phyloP scores from a whole-genome alignment of 2,888 invertebrate genomes.

The Pyrrhia umbra region DNA sequence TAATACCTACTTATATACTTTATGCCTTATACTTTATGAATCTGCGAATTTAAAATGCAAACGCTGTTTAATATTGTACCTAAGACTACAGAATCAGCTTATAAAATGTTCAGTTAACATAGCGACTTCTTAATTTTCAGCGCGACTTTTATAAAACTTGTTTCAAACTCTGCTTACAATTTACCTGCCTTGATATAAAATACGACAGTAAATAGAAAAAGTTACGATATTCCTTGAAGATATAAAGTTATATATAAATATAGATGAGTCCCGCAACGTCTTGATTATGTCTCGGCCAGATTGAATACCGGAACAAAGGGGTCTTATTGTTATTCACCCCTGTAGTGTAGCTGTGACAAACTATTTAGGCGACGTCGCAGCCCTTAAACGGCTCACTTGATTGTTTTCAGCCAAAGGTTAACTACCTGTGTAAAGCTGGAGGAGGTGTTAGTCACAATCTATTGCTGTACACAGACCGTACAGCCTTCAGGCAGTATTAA shows the following conservation, averaged over 20 bases:
- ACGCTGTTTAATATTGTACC: too few relatives aligned
- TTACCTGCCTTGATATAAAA: slow-evolving; percentile 37
- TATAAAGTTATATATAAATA: slow-evolving; percentile 65
- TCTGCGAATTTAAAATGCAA: neutral
- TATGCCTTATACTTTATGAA: slow-evolving; percentile 1
- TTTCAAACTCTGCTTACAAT: slow-evolving; percentile 44
- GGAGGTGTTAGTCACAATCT: slow-evolving; percentile 53
- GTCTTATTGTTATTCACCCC: slow-evolving; percentile 89
- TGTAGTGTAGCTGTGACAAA: slow-evolving; percentile 79
- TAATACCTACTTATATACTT: neutral
- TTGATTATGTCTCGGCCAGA: slow-evolving; percentile 84
- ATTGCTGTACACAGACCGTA: slow-evolving; percentile 42
- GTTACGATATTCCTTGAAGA: slow-evolving; percentile 51
- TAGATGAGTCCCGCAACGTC: slow-evolving; percentile 71
- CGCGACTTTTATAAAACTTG: slow-evolving; percentile 38
- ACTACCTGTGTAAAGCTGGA: slow-evolving; percentile 61
- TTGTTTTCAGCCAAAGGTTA: slow-evolving; percentile 76
- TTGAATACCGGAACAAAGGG: slow-evolving; percentile 87
- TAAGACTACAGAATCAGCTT: slow-evolving; percentile 21
- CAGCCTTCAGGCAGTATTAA: slow-evolving; percentile 37
- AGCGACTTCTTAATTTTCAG: slow-evolving; percentile 42
- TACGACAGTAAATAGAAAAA: slow-evolving; percentile 56
- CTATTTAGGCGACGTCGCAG: slow-evolving; percentile 79
- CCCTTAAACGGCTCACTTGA: slow-evolving; percentile 73
- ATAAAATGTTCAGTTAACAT: slow-evolving; percentile 39